Percentiles rank a stretch among this genome's conserved stretches.
These are phyloP conservation scores for Leptogaster cylindrica DNA, from an alignment of 2,888 invertebrate genomes.

Conservation along the genomic window DNA sequence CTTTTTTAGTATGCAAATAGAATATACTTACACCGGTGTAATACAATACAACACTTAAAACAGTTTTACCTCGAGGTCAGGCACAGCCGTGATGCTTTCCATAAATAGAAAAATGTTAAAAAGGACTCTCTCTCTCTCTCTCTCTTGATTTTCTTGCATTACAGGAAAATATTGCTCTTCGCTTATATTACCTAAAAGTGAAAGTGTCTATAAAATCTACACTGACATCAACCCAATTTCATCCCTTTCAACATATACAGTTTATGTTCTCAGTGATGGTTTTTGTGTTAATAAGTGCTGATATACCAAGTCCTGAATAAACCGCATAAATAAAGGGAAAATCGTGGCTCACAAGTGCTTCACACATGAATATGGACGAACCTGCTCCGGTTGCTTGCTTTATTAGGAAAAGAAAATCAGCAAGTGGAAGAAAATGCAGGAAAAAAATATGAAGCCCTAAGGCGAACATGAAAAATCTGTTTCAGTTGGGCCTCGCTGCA, in stretches of 20 bases:
- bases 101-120: too few species aligned
- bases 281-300: constrained; percentile 29
- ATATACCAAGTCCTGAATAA: constrained; percentile 24
- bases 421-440: constrained; percentile 27
- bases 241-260: background rate
- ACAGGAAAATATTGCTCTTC: too few species aligned
- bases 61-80: too few species aligned
- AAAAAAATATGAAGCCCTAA: background rate
- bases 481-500: constrained; percentile 1
- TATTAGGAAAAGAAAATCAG: constrained; percentile 24
- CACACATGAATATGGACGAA: background rate
- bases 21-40: too few species aligned
- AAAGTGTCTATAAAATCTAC: constrained; percentile 22
- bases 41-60: too few species aligned
- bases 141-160: too few species aligned
- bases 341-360: constrained; percentile 15
- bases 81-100: too few species aligned
- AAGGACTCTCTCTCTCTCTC: too few species aligned
- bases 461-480: constrained; percentile 22
- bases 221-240: constrained; percentile 33
- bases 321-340: constrained; percentile 19
- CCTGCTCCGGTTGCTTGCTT: background rate
- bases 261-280: background rate
- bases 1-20: too few species aligned
- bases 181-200: constrained; percentile 25